Conservation (phyloP, 2,113 vertebrate genomes). For the Lathamus discolor region DNA sequence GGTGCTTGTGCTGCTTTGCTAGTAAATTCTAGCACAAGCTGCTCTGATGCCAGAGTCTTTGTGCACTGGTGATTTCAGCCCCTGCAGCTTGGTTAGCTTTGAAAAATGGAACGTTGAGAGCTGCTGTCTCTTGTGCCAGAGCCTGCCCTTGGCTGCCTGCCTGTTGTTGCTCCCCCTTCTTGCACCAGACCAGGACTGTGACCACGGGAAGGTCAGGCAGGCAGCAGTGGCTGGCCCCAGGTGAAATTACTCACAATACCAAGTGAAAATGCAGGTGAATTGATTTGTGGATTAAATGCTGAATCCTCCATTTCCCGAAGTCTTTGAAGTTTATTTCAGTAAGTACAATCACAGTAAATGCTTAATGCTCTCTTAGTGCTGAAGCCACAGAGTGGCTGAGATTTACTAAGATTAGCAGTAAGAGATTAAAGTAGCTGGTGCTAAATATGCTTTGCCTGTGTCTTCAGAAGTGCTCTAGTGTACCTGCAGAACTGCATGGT, state of each 20-base stretch:
- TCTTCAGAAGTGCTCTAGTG: background rate
- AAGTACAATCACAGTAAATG: background rate
- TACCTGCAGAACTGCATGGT: background rate
- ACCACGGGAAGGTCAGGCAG: background rate
- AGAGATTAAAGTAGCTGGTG: conserved; percentile 43
- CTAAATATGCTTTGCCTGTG: conserved; percentile 3
- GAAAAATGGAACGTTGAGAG: fast-evolving
- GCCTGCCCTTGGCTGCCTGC: background rate
- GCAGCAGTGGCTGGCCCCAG: background rate
- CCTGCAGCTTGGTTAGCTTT: background rate
- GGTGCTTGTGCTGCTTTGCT: background rate
- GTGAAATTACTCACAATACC: background rate
- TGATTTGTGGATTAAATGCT: conserved; percentile 12
- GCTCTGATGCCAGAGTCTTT: background rate
- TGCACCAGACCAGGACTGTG: conserved; percentile 23
- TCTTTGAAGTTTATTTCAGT: conserved; percentile 2
- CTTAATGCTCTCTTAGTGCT: background rate
- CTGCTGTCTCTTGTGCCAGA: background rate
- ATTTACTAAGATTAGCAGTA: conserved; percentile 69
- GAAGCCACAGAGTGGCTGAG: background rate
- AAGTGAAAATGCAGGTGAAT: background rate
- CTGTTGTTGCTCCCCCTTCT: background rate
- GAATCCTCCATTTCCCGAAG: background rate
- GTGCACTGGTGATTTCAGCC: background rate
- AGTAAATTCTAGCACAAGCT: background rate